Evolutionary conservation across 2,888 invertebrate genomes (phyloP).

Genomic region (Agapostemon virescens): DNA sequence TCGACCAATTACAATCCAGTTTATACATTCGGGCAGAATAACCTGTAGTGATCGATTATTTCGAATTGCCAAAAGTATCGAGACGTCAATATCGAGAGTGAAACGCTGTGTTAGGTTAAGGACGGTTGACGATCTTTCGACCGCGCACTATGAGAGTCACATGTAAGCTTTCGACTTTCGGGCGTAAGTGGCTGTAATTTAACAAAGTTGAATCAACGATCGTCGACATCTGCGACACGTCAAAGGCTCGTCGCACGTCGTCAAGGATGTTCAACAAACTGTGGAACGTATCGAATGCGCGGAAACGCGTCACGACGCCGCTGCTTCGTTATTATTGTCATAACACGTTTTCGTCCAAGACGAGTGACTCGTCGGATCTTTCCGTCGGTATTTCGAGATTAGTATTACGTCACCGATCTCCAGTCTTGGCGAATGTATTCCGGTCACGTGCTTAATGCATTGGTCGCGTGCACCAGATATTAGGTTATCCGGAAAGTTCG

Average conservation of each 20-base stretch:
- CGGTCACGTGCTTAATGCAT: neutral
- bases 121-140: neutral
- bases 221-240: neutral
- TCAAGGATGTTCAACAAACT: neutral
- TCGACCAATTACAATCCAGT: neutral
- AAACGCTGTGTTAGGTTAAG: neutral
- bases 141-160: neutral
- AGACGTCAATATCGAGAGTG: neutral
- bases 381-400: neutral
- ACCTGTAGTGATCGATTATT: neutral
- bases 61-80: neutral
- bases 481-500: too few species aligned
- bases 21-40: neutral
- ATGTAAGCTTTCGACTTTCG: neutral
- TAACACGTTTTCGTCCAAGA: neutral
- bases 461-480: neutral
- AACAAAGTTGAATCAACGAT: neutral
- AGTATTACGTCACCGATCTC: neutral
- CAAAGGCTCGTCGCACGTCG: neutral
- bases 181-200: neutral
- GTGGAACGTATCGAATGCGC: neutral
- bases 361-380: constrained; percentile 9
- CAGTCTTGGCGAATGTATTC: neutral
- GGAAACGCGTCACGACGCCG: neutral
- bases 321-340: neutral